Conservation (phyloP, 2,888 invertebrate genomes). For the Trichopria drosophilae region DNA sequence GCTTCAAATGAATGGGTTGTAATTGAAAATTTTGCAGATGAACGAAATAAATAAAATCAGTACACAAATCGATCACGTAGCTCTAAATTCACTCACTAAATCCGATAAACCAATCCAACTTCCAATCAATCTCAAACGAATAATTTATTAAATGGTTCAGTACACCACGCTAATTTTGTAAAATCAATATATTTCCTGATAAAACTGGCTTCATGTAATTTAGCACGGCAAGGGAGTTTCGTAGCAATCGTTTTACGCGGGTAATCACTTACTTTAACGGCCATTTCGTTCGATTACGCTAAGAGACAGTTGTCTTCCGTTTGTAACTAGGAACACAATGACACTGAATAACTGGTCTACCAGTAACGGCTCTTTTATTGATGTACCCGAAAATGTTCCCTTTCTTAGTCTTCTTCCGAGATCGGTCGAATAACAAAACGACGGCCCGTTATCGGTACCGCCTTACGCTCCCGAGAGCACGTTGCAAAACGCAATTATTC, state of each 20-base stretch:
- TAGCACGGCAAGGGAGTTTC: too few relatives aligned
- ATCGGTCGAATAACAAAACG: slow-evolving; percentile 9
- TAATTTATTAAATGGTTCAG: too few relatives aligned
- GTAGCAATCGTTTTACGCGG: not conserved
- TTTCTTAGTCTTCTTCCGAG: slow-evolving; percentile 25
- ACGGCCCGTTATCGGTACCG: slow-evolving; percentile 7
- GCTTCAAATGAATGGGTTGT: too few relatives aligned
- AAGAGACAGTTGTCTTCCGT: not conserved
- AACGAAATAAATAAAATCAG: too few relatives aligned
- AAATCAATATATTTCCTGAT: too few relatives aligned
- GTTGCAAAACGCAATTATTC: slow-evolving; percentile 53
- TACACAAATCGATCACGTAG: too few relatives aligned
- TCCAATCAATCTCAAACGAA: too few relatives aligned
- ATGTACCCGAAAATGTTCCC: slow-evolving; percentile 34
- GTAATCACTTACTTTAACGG: slow-evolving; percentile 31
- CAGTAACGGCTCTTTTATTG: slow-evolving; percentile 38
- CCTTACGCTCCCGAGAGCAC: slow-evolving; percentile 33
- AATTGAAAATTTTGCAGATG: too few relatives aligned
- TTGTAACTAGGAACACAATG: slow-evolving; percentile 7
- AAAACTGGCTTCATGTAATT: too few relatives aligned
- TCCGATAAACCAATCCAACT: too few relatives aligned
- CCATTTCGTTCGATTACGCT: slow-evolving; percentile 30
- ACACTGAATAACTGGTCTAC: slow-evolving; percentile 33
- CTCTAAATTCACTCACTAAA: too few relatives aligned
- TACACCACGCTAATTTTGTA: too few relatives aligned